Percentiles rank a stretch among this genome's conserved stretches.
phyloP scores from a whole-genome alignment of 2,888 invertebrate species.

The Octonoba sinensis region DNA sequence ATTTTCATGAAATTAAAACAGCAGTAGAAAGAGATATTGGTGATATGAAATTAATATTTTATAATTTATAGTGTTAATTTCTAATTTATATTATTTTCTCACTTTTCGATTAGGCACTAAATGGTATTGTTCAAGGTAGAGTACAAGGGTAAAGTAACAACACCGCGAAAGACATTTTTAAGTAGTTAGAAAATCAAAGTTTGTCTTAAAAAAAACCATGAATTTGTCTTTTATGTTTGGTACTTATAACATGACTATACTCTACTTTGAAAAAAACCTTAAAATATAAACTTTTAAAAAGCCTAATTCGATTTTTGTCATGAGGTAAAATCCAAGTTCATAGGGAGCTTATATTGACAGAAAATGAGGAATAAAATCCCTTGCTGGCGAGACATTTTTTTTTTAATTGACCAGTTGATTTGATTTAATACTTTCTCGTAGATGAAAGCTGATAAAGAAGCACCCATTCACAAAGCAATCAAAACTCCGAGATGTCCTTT shows the following conservation, averaged over 20 bases:
- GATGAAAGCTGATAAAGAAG: conserved; percentile 57
- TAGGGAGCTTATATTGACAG: conserved; percentile 16
- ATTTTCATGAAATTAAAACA: conserved; percentile 27
- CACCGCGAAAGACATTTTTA: not conserved
- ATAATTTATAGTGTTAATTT: conserved; percentile 46
- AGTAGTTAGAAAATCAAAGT: not conserved
- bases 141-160: conserved; percentile 18
- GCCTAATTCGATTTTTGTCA: conserved; percentile 20
- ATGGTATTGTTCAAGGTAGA: conserved; percentile 55
- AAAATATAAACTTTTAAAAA: conserved; percentile 33
- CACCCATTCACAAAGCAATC: conserved; percentile 50
- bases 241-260: conserved; percentile 18
- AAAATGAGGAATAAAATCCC: conserved; percentile 37
- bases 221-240: too few relatives aligned
- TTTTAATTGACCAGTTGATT: conserved; percentile 27
- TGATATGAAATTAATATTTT: conserved; percentile 33
- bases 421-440: conserved; percentile 42
- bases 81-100: conserved; percentile 50
- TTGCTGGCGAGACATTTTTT: conserved; percentile 17
- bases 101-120: conserved; percentile 59
- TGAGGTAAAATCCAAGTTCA: not conserved
- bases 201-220: too few relatives aligned
- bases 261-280: conserved; percentile 56
- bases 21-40: conserved; percentile 4
- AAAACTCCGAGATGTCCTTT: conserved; percentile 26